Evolutionary conservation across 2,888 invertebrate species (phyloP), one percentile per base, ranked within the genome.

Genomic region (Rhabditoides inermis): DNA sequence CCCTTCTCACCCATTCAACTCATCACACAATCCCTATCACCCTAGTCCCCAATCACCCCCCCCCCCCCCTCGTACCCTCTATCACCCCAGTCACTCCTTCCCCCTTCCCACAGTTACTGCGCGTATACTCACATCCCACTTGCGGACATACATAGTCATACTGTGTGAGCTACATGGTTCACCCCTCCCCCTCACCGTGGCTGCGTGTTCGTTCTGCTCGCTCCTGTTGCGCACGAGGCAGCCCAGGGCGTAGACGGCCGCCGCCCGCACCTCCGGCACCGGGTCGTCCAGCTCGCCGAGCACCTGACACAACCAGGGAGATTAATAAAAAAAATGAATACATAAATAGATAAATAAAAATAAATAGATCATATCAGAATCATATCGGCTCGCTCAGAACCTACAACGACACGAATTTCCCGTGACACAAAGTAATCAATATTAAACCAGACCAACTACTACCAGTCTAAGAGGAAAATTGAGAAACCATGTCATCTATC

Each of bases 221-320:
- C 73, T 67, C 10, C 67, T 54, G 55, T 77, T 76, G 37, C 66
- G 59, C 12, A 76, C 58, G 15, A 76, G 58, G 55, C 69, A 66
- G 30, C 94, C 95, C 58, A 98, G 81, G 15, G 95, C 94, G 80
- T 86, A 92, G 4, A 92, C 90, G 42, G 88, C 87, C 1, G 92
- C 88, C 12, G 92, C 90, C 54, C 95, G 83, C 44, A 88, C 91
- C 83, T 94, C 92, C 1, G 94, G 89, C 41, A 85, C 84, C 2
- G 84, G 82, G 80, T 92, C 90, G 56, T 82, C 53, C 46, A 75
- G 47, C 40, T 71, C 70, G 6, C 60, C 56, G 28, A 61, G 37
- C n/a, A 73, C 70, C 63, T 69, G 28, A 20, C n/a, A n/a, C n/a
- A n/a, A n/a, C 7, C 22, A 25, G 27, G 12, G 20, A 2, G 22